Evolutionary conservation across 2,888 invertebrate genomes (phyloP).

Genomic region (Lamproptera curius): DNA sequence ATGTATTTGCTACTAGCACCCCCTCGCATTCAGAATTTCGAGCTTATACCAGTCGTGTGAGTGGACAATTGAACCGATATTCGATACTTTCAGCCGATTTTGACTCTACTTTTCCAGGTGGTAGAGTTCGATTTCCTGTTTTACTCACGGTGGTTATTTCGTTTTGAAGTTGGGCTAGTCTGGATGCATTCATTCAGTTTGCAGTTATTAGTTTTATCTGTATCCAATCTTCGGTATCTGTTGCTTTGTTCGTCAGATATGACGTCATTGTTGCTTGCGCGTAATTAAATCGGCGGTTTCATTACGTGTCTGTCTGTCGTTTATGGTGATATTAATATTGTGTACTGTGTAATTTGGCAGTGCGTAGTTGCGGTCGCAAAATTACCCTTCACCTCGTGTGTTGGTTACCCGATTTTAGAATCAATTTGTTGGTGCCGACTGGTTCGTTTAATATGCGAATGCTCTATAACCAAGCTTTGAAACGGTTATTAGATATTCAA

Average conservation of each 20-base stretch:
- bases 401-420: no score
- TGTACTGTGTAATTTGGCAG: no score
- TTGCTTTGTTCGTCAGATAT: conserved; percentile 7
- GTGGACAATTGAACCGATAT: not conserved
- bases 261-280: conserved; percentile 1
- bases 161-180: not conserved
- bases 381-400: no score
- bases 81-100: not conserved
- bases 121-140: conserved; percentile 3
- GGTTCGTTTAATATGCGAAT: no score
- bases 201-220: conserved; percentile 28
- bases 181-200: conserved; percentile 20
- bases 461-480: no score
- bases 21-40: conserved; percentile 1
- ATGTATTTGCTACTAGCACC: not conserved
- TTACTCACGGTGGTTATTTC: not conserved
- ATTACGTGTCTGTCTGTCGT: not conserved
- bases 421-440: no score
- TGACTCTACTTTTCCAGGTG: not conserved
- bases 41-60: conserved; percentile 1
- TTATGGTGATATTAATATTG: conserved; percentile 9
- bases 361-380: no score
- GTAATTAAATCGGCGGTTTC: conserved; percentile 7
- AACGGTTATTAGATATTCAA: no score
- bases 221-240: conserved; percentile 27